A percentile compares a stretch with the other conserved stretches of the same genome.
phyloP scores from a whole-genome alignment of 2,113 vertebrate species.

The Chascanopsetta lugubris region DNA sequence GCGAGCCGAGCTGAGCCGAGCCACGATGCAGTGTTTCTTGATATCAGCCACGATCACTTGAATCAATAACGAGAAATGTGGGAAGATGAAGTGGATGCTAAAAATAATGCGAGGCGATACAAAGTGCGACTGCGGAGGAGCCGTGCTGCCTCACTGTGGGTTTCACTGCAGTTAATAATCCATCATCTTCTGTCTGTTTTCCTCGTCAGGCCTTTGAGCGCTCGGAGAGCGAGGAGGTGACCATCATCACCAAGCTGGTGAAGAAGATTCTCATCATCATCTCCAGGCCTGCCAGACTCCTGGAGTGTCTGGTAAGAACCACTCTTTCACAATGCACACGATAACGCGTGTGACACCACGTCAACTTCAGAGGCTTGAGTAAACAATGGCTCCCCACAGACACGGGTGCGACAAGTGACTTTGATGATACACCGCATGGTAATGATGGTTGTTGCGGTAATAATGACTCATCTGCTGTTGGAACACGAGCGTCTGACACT shows the following conservation, averaged over 20 bases:
- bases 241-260: conserved; percentile 88
- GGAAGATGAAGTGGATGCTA: conserved; percentile 42
- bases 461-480: conserved; percentile 7
- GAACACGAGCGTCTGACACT: not conserved
- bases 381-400: conserved; percentile 9
- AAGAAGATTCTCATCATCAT: conserved; percentile 94
- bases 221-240: conserved; percentile 91
- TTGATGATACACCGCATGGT: conserved; percentile 18
- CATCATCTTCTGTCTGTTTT: conserved; percentile 28
- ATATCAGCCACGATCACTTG: conserved; percentile 9
- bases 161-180: conserved; percentile 39
- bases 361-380: not conserved
- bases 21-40: conserved; percentile 25
- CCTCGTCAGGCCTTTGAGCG: conserved; percentile 88
- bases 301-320: conserved; percentile 90
- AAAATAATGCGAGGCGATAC: conserved; percentile 34
- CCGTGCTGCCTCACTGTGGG: conserved; percentile 10
- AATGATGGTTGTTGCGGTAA: conserved; percentile 19
- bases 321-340: not conserved
- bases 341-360: conserved; percentile 1
- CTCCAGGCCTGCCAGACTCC: conserved; percentile 90
- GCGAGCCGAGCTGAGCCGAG: not conserved
- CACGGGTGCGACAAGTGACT: conserved; percentile 16
- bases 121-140: conserved; percentile 20
- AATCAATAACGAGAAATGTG: conserved; percentile 36